A percentile compares a stretch with the other conserved stretches of the same genome.
Conservation (phyloP, 2,797 vertebrate species). For the Platalea minor region DNA sequence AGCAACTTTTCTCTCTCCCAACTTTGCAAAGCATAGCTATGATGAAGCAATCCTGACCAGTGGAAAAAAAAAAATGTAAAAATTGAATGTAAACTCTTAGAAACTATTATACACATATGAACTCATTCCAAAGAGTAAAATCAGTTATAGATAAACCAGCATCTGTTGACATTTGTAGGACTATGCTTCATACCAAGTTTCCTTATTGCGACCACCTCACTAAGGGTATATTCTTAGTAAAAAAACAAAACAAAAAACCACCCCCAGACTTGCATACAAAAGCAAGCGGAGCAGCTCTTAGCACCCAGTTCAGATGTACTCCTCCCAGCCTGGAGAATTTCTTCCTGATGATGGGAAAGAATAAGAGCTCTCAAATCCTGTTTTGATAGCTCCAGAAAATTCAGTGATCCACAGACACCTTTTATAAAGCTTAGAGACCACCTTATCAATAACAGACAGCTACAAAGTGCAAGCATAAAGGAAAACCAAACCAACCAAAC, state of each 20-base stretch:
- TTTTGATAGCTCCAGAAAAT: neutral
- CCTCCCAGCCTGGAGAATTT: neutral
- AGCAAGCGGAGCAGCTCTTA: neutral
- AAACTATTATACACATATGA: neutral
- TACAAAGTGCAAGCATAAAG: accelerated
- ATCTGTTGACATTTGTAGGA: neutral
- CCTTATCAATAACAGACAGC: neutral
- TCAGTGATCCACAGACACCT: accelerated
- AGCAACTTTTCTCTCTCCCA: neutral
- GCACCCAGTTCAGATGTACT: neutral
- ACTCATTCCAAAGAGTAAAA: neutral
- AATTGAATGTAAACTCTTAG: neutral
- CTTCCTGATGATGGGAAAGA: neutral
- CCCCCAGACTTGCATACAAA: neutral
- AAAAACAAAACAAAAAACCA: neutral
- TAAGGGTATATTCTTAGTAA: neutral
- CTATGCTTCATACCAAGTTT: neutral
- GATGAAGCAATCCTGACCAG: neutral
- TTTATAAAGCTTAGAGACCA: neutral
- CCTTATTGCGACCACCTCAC: accelerated
- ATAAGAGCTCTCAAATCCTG: neutral
- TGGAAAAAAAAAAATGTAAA: accelerated
- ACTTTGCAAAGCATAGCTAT: accelerated
- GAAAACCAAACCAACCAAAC: too few relatives aligned
- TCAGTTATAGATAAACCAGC: neutral